These are phyloP conservation scores for Miltochrista miniata DNA, from an alignment of 2,888 invertebrate genomes.

Conservation along the genomic window DNA sequence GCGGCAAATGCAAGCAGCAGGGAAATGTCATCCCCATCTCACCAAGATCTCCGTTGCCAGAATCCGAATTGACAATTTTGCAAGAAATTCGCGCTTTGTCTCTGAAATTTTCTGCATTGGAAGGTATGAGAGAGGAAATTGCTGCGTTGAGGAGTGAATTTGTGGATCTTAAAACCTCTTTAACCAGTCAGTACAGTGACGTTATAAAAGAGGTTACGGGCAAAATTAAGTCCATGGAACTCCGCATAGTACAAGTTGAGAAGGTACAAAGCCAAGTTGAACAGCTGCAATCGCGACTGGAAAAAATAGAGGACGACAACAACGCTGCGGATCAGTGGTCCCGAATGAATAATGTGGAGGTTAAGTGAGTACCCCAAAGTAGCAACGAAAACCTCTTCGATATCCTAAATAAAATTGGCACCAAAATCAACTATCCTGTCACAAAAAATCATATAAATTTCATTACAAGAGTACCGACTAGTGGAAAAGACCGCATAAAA, in stretches of 20 bases:
- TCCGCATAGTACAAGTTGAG: not conserved
- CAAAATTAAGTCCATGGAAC: not conserved
- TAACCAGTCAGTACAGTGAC: not conserved
- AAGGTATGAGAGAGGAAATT: not conserved
- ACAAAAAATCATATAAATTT: conserved; percentile 8
- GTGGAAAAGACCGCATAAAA: conserved; percentile 7
- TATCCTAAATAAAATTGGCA: not conserved
- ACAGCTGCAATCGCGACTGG: not conserved
- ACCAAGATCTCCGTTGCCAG: not conserved
- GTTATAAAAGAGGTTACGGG: not conserved
- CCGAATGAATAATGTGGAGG: not conserved
- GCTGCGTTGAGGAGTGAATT: not conserved
- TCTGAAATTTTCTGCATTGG: not conserved
- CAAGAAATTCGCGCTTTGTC: not conserved
- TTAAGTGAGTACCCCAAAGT: not conserved
- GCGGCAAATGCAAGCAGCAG: not conserved
- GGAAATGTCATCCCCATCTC: not conserved
- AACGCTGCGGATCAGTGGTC: not conserved
- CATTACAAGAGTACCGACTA: conserved; percentile 8
- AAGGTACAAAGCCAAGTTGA: not conserved
- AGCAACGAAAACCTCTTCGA: conserved; percentile 7
- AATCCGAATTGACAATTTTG: not conserved
- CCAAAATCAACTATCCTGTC: conserved; percentile 3
- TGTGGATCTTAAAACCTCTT: not conserved
- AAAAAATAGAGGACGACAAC: not conserved